phyloP scores from a whole-genome alignment of 2,888 invertebrate species.

The Drosophila fulvimacula region DNA sequence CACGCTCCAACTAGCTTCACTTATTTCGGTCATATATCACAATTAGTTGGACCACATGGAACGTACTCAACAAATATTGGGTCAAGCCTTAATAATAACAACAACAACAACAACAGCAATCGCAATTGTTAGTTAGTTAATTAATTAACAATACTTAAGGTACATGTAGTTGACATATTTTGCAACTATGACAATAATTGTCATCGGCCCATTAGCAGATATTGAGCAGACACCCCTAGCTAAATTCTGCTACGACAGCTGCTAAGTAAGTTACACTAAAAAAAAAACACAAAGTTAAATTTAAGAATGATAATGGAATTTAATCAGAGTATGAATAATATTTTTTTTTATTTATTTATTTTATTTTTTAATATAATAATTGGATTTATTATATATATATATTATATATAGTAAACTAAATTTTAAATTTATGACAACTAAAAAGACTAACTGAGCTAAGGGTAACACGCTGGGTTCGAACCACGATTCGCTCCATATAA shows the following conservation, averaged over 20 bases:
- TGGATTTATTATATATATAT: no score
- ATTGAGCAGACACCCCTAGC: background rate
- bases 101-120: background rate
- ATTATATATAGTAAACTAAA: no score
- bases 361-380: no score
- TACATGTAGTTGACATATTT: conserved; percentile 29
- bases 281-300: background rate
- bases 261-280: conserved; percentile 1
- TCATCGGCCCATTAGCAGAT: conserved; percentile 13
- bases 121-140: conserved; percentile 20
- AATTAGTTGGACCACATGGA: conserved; percentile 23
- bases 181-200: conserved; percentile 15
- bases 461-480: no score
- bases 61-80: conserved; percentile 24
- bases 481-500: no score
- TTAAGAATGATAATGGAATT: background rate
- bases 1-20: conserved; percentile 11
- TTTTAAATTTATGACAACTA: no score
- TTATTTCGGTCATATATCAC: conserved; percentile 42
- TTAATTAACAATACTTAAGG: conserved; percentile 43
- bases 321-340: no score
- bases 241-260: background rate
- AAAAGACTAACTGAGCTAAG: no score
- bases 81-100: conserved; percentile 10
- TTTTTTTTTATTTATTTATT: no score